Evolutionary conservation across 2,797 vertebrate genomes (phyloP).

Genomic region (Halcyon leucocephala): DNA sequence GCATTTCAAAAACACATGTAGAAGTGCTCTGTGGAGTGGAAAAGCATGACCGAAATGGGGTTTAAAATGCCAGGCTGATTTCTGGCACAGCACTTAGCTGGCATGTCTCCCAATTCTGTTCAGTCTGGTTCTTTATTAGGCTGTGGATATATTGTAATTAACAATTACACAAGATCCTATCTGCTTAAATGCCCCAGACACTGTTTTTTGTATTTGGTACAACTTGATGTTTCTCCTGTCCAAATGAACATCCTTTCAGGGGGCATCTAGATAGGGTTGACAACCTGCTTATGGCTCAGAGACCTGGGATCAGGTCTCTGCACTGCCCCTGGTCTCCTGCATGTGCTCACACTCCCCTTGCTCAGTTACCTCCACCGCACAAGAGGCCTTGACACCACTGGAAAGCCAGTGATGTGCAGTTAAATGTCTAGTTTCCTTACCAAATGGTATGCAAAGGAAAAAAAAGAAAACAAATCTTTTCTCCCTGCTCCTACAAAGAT

Average conservation of each 20-base stretch:
- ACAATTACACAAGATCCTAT: background rate
- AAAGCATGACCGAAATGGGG: background rate
- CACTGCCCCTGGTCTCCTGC: background rate
- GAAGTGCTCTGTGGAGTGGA: background rate
- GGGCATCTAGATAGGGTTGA: background rate
- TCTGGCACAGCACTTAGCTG: background rate
- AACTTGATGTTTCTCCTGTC: background rate
- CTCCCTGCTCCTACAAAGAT: background rate
- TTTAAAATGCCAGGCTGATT: conserved; percentile 3
- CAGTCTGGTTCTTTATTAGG: conserved; percentile 10
- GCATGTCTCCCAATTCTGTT: background rate
- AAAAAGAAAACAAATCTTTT: background rate
- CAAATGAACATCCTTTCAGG: background rate
- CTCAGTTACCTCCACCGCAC: background rate
- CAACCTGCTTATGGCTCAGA: background rate
- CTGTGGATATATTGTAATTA: background rate
- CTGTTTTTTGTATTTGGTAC: background rate
- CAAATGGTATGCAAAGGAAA: background rate
- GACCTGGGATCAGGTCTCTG: background rate
- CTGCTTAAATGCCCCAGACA: background rate
- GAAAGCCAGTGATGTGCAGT: background rate
- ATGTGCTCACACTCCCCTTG: background rate
- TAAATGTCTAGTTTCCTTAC: background rate
- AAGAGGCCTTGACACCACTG: background rate
- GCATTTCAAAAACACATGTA: background rate